These are phyloP conservation scores for Tineola bisselliella DNA, from an alignment of 2,888 invertebrate genomes.

Conservation along the genomic window DNA sequence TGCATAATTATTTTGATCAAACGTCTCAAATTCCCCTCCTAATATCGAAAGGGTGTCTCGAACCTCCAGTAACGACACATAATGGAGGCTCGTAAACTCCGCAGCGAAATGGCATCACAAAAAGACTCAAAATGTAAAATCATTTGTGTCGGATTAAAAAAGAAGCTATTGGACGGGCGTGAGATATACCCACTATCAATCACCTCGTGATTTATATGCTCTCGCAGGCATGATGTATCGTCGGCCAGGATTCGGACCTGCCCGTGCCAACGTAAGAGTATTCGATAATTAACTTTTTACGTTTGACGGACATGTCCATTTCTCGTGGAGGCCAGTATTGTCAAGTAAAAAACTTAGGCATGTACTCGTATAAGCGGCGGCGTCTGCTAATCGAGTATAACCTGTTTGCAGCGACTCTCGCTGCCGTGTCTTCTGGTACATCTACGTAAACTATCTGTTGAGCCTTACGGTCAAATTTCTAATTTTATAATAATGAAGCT, in stretches of 20 bases:
- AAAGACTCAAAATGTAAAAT: conserved; percentile 54
- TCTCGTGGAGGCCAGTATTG: conserved; percentile 17
- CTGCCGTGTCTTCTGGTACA: conserved; percentile 5
- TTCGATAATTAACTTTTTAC: conserved; percentile 66
- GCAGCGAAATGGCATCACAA: conserved; percentile 50
- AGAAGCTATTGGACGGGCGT: conserved; percentile 59
- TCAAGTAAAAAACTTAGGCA: conserved; percentile 12
- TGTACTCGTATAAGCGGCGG: not conserved
- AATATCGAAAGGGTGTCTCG: conserved; percentile 21
- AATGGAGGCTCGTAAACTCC: conserved; percentile 34
- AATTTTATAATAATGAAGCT: conserved; percentile 5
- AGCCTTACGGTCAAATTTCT: conserved; percentile 2
- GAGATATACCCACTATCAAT: conserved; percentile 64
- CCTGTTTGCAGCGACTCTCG: conserved; percentile 8
- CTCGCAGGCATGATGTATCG: conserved; percentile 58
- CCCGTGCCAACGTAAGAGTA: conserved; percentile 44
- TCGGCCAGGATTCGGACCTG: conserved; percentile 33
- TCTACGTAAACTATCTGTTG: not conserved
- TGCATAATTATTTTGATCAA: conserved; percentile 11
- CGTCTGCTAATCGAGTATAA: conserved; percentile 11
- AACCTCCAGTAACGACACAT: conserved; percentile 4
- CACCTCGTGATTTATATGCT: conserved; percentile 62
- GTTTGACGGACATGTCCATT: conserved; percentile 60
- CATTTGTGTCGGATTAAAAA: conserved; percentile 65
- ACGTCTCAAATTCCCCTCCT: conserved; percentile 18